Conservation (phyloP, 2,888 invertebrate genomes). For the Dynastes maya region DNA sequence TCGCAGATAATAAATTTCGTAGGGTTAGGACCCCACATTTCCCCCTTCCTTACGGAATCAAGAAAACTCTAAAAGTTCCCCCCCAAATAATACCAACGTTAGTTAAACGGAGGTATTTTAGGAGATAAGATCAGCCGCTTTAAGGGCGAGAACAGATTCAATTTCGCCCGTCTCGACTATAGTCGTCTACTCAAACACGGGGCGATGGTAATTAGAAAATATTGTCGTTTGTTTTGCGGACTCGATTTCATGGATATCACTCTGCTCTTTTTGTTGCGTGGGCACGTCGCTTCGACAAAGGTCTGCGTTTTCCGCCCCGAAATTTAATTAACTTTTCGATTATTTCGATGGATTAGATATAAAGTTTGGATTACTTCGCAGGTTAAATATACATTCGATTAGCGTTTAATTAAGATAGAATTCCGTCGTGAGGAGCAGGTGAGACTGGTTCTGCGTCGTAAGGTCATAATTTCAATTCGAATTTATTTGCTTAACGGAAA, state of each 20-base stretch:
- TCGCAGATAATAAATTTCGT: conserved; percentile 14
- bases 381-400: conserved; percentile 39
- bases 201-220: conserved; percentile 16
- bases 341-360: conserved; percentile 32
- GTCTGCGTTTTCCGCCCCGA: conserved; percentile 11
- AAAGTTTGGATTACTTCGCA: conserved; percentile 25
- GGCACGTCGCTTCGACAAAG: background rate
- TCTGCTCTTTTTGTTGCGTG: conserved; percentile 1
- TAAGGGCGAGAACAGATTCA: background rate
- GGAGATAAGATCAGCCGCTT: background rate
- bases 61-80: background rate
- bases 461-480: conserved; percentile 6
- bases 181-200: background rate
- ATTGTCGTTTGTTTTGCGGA: conserved; percentile 8
- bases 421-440: background rate
- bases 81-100: background rate
- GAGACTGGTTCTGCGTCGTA: background rate
- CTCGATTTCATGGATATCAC: background rate
- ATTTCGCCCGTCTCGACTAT: background rate
- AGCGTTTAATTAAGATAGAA: conserved; percentile 30
- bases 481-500: conserved; percentile 10
- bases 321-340: conserved; percentile 43
- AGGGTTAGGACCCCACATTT: background rate
- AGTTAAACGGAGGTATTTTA: background rate
- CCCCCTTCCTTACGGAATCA: background rate